Evolutionary conservation across 2,888 invertebrate species (phyloP), one percentile per base, ranked within the genome.

Genomic region (Tipula unca): DNA sequence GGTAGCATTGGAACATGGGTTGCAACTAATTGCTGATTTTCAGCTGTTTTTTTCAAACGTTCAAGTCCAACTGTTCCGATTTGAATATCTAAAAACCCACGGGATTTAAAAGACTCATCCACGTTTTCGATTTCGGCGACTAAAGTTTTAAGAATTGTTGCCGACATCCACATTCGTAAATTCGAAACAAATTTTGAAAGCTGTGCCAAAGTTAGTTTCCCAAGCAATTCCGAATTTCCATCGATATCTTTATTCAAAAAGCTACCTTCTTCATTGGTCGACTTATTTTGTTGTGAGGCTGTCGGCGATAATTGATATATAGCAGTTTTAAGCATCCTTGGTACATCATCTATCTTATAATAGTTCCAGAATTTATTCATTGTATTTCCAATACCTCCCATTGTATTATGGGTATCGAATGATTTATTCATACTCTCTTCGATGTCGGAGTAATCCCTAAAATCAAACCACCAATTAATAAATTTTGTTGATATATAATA

Each of bases 91-190:
- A 92, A 91, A 86, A 94, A 90, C 0, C 96, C 96, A 86, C 94
- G 94, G 87, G 93, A 93, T 86, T 94, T 92, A 87, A 97, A 92
- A 10, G 93, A 92, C 83, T 92, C 93, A 90, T 97, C 95, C 48
- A 95, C 93, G 85, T 91, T 91, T 87, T 93, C 93, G 88, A 98
- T 94, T 92, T 97, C 96, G 85, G 91, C 91, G 32, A 94, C 94
- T 85, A 98, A 91, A 35, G 96, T 93, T 89, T 94, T 93, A 86
- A 98, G 91, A 87, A 98, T 95, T 3, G 97, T 97, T 88, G 94
- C 93, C 86, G 96, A 95, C 87, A 97, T 93, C 97, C 97, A 98
- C 96, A 94, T 94, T 87, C 96, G 91, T 87, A 96, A 91, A 91
- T 96, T 96, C 87, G 95, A 95, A 87, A 95, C 95, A 94, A 95